phyloP scores from a whole-genome alignment of 2,113 vertebrate genomes.

The Charadrius vociferus region DNA sequence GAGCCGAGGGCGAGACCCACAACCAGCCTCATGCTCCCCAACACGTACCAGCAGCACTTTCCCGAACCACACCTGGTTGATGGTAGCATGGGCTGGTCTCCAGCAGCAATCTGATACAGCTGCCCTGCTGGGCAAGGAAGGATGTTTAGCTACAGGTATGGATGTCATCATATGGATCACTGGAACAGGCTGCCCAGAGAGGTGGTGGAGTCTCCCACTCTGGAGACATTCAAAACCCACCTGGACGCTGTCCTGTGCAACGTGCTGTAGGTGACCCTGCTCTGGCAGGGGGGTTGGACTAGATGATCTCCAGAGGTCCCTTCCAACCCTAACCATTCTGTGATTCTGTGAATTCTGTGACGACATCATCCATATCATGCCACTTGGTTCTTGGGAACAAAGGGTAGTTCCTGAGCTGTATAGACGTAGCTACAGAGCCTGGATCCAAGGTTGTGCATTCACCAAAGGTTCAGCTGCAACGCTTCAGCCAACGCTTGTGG shows the following conservation, averaged over 20 bases:
- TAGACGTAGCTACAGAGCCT: neutral
- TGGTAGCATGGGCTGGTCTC: neutral
- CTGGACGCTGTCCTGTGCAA: too few relatives aligned
- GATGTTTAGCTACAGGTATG: neutral
- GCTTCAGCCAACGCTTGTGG: accelerated
- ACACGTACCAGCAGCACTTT: accelerated
- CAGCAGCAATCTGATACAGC: neutral
- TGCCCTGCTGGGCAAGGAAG: neutral
- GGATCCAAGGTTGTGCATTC: accelerated
- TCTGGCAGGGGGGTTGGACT: too few relatives aligned
- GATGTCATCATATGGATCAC: neutral
- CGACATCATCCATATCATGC: neutral
- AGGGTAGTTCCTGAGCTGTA: neutral
- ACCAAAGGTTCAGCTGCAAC: accelerated
- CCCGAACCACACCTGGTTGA: neutral
- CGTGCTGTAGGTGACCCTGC: too few relatives aligned
- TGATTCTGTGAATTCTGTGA: too few relatives aligned
- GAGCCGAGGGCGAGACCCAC: neutral
- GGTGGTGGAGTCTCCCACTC: too few relatives aligned
- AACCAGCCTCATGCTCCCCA: neutral
- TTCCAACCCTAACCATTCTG: too few relatives aligned
- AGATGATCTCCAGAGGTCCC: too few relatives aligned
- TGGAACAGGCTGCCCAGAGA: too few relatives aligned
- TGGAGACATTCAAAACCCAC: too few relatives aligned
- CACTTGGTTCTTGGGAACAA: neutral